These are phyloP conservation scores for Allolobophora icterica DNA, from an alignment of 2,888 invertebrate genomes.

Conservation along the genomic window DNA sequence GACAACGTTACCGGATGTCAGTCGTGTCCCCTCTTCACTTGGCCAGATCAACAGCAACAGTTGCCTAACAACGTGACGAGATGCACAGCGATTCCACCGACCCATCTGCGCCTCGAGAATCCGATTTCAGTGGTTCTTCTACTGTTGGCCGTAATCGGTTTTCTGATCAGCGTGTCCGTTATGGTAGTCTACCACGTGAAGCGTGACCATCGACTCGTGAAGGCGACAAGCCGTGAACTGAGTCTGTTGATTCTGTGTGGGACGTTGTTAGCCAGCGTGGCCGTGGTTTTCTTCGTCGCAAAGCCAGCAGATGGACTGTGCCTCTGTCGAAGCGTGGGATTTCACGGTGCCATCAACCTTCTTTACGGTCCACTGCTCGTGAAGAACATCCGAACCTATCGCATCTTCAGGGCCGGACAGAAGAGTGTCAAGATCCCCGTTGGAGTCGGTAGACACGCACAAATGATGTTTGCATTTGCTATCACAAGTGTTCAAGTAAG, in stretches of 20 bases:
- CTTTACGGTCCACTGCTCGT: constrained; percentile 45
- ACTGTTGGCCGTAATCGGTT: constrained; percentile 35
- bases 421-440: constrained; percentile 38
- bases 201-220: constrained; percentile 41
- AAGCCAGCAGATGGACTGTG: constrained; percentile 35
- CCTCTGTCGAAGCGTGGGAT: constrained; percentile 33
- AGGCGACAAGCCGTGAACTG: constrained; percentile 44
- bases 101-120: constrained; percentile 33
- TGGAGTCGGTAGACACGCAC: constrained; percentile 30
- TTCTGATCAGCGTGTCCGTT: constrained; percentile 23
- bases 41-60: constrained; percentile 41
- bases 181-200: constrained; percentile 25
- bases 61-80: not conserved
- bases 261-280: constrained; percentile 35
- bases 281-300: constrained; percentile 28
- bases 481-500: constrained; percentile 39
- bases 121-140: constrained; percentile 33
- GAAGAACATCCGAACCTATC: constrained; percentile 52
- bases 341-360: constrained; percentile 39
- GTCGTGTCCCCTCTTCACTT: constrained; percentile 41
- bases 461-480: constrained; percentile 35
- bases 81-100: constrained; percentile 38
- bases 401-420: constrained; percentile 51
- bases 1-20: constrained; percentile 43
- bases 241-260: constrained; percentile 42